Conservation (phyloP, 2,888 invertebrate genomes). For the Cancer borealis region DNA sequence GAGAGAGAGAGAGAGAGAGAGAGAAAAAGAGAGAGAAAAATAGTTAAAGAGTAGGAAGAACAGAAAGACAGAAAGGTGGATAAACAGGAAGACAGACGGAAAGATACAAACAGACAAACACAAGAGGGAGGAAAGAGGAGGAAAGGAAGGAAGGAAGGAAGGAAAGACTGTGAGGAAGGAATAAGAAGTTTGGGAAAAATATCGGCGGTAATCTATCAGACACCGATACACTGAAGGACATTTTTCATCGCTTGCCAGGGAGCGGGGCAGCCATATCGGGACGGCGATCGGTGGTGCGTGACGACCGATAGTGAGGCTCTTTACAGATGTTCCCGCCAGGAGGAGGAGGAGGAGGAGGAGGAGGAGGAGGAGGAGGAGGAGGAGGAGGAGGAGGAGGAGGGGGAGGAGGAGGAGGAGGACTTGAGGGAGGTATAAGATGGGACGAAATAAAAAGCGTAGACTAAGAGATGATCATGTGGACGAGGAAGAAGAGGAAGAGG, state of each 20-base stretch:
- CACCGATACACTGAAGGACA: conserved; percentile 15
- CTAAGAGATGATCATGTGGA: neutral
- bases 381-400: neutral
- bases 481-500: neutral
- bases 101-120: neutral
- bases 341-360: conserved; percentile 14
- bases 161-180: neutral
- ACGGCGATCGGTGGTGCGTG: neutral
- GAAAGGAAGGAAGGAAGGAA: neutral
- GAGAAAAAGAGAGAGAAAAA: neutral
- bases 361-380: neutral
- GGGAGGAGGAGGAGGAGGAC: neutral
- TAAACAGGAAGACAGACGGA: neutral
- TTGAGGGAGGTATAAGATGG: neutral
- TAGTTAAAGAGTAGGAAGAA: neutral
- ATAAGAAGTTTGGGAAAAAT: conserved; percentile 5
- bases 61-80: neutral
- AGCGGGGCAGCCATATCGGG: neutral
- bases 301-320: neutral
- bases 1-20: neutral
- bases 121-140: neutral
- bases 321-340: neutral
- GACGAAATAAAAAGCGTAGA: neutral
- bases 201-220: conserved; percentile 34
- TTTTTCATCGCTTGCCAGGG: conserved; percentile 26